Base-by-base conservation (phyloP, 1,140 invertebrate species). In the Aradophagus sp. region DNA sequence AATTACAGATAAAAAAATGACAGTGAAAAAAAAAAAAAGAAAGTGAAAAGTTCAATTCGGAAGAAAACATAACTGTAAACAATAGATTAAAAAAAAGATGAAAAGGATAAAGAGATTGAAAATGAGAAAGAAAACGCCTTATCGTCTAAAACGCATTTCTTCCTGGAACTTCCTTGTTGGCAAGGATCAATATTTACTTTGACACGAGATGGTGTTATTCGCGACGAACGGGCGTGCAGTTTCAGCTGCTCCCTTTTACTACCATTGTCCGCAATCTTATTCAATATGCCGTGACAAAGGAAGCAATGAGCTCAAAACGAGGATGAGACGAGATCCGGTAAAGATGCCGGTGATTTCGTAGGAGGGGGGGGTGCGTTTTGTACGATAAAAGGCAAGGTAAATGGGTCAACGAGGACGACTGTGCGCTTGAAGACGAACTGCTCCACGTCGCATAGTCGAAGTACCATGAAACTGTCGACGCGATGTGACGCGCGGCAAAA, bases 1-100 rank as follows among this genome's bases (percentile, higher is more conserved):
- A 78, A 80, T 80, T 81, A 77, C 80, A 81, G 82, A 65, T 8
- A 19, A 53, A 45, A 47, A 59, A 7, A 2, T 4, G 5, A 48
- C 3, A 53, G 77, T 62, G 63, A 69, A 69, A 77, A 72, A 77
- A 80, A 59, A 58, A 61, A 75, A 73, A 77, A 59, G 55, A 66
- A 44, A 62, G 12, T 45, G 20, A 53, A 23, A 29, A 23, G 4
- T 23, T 23, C 8, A 23, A 23, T 13, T 17, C n/a, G 5, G 8
- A 34, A 48, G 5, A 42, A 16, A 62, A 52, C 16, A n/a, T n/a
- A n/a, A n/a, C n/a, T n/a, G n/a, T n/a, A n/a, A n/a, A n/a, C n/a
- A 16, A 55, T 42, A 79, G 76, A 73, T 38, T 10, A 11, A 66
- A 66, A 76, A 41, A 47, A 72, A 67, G 7, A 14, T 16, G 39